A percentile compares a stretch with the other conserved stretches of the same genome.
Conservation (phyloP, 2,113 vertebrate species). For the Pterocles gutturalis region DNA sequence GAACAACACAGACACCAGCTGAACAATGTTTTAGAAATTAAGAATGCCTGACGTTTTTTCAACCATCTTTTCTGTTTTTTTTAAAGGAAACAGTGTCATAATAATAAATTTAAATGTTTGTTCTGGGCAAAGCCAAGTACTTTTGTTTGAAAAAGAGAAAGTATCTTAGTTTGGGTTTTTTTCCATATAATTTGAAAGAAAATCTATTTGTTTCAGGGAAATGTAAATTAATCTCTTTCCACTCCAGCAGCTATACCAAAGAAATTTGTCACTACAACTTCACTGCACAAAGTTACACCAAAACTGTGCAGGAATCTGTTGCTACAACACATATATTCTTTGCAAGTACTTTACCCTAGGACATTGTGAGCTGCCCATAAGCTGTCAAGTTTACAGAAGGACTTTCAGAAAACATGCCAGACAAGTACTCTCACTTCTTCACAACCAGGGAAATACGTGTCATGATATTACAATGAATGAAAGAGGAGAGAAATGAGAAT, state of each 20-base stretch:
- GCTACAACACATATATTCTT: neutral
- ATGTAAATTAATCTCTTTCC: neutral
- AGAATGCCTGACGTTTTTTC: neutral
- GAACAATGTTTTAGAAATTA: neutral
- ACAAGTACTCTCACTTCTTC: neutral
- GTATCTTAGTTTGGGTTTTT: neutral
- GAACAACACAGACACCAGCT: neutral
- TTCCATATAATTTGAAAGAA: neutral
- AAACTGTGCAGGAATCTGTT: neutral
- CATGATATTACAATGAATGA: neutral
- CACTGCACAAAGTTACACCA: neutral
- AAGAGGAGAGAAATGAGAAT: neutral
- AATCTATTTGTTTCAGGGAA: neutral
- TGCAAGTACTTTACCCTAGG: neutral
- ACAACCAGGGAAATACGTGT: neutral
- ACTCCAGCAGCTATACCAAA: neutral
- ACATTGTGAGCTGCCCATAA: neutral
- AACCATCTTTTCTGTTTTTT: neutral
- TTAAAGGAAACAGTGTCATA: neutral
- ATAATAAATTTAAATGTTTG: neutral
- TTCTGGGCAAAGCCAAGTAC: neutral
- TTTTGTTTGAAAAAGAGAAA: neutral
- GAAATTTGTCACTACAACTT: neutral
- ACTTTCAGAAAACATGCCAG: neutral
- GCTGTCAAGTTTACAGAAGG: neutral